Evolutionary conservation across 2,797 vertebrate genomes (phyloP).

Genomic region (Chromis chromis): DNA sequence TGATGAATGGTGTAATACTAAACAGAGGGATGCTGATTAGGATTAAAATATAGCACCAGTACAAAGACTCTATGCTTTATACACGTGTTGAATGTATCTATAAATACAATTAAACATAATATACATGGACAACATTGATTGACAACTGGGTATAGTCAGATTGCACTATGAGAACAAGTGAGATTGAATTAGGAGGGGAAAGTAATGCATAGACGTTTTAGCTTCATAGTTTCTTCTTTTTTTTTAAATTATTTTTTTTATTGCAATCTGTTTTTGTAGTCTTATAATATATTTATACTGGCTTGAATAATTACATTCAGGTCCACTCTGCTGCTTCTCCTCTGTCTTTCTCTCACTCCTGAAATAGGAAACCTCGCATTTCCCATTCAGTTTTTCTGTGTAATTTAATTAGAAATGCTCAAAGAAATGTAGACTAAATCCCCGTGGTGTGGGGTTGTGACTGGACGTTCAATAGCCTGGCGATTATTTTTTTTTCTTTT

Average conservation of each 20-base stretch:
- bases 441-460: slow-evolving; percentile 52
- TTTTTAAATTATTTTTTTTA: too few relatives aligned
- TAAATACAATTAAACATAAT: neutral
- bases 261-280: slow-evolving; percentile 26
- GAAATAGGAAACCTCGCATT: slow-evolving; percentile 65
- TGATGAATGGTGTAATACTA: slow-evolving; percentile 9
- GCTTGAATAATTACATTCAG: slow-evolving; percentile 57
- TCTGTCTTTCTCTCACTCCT: slow-evolving; percentile 34
- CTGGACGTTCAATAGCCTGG: slow-evolving; percentile 54
- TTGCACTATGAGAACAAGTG: neutral
- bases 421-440: slow-evolving; percentile 58
- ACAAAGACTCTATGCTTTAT: neutral
- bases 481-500: neutral
- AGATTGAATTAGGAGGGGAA: neutral
- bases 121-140: too few relatives aligned
- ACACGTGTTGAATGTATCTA: slow-evolving; percentile 1
- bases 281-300: slow-evolving; percentile 46
- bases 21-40: slow-evolving; percentile 18
- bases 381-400: slow-evolving; percentile 53
- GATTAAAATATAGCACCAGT: slow-evolving; percentile 10
- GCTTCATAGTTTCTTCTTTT: slow-evolving; percentile 1
- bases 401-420: slow-evolving; percentile 71
- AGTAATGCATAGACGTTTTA: slow-evolving; percentile 10
- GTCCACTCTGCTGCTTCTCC: slow-evolving; percentile 32
- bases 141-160: neutral